Evolutionary conservation across 2,113 vertebrate genomes (phyloP).

Genomic region (Odontophorus gujanensis): DNA sequence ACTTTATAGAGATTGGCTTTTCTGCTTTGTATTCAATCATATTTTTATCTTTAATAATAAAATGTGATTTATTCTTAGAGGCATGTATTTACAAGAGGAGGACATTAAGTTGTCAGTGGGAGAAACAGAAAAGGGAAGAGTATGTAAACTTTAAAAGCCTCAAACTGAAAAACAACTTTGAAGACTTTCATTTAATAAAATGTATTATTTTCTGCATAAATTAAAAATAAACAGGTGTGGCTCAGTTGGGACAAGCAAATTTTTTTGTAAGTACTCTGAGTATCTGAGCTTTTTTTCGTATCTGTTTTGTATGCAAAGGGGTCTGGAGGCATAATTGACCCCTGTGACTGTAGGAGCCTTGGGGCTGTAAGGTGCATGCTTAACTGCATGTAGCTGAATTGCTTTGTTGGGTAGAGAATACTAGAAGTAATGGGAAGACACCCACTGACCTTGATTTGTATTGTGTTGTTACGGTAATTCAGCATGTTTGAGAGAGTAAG

Average conservation of each 20-base stretch:
- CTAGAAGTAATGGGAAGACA: background rate
- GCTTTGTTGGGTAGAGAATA: background rate
- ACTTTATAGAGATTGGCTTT: conserved; percentile 23
- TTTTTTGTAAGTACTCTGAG: background rate
- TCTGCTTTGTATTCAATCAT: conserved; percentile 15
- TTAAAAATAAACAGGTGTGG: background rate
- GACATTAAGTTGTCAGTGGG: conserved; percentile 16
- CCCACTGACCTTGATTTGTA: background rate
- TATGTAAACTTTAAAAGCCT: background rate
- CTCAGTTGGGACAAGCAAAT: background rate
- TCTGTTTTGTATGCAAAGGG: background rate
- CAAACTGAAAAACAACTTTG: background rate
- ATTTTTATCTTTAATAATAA: conserved; percentile 48
- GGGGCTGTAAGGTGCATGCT: background rate
- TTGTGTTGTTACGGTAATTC: background rate
- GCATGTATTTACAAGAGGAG: background rate
- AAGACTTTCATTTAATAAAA: background rate
- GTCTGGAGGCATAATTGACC: background rate
- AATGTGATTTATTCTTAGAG: conserved; percentile 23
- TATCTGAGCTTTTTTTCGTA: background rate
- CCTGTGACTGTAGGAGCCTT: background rate
- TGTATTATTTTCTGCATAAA: background rate
- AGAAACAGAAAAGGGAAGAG: background rate
- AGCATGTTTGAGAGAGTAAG: background rate
- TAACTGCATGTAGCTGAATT: background rate